Conservation (phyloP, 2,888 invertebrate genomes). For the Ophioninae sp. region DNA sequence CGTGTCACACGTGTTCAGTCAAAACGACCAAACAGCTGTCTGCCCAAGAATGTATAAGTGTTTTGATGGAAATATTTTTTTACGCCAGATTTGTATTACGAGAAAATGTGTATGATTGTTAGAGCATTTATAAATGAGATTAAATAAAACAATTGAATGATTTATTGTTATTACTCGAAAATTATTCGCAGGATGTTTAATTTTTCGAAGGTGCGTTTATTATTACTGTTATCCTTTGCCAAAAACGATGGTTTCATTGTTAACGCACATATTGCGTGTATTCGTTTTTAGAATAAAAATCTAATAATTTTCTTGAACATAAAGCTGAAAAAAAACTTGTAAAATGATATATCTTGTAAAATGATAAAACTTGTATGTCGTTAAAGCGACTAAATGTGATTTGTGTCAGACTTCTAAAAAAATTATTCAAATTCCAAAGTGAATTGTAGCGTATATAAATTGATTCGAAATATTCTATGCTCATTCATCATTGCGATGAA, state of each 20-base stretch:
- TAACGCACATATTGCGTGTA: slow-evolving; percentile 53
- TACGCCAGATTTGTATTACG: slow-evolving; percentile 48
- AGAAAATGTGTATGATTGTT: slow-evolving; percentile 51
- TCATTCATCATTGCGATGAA: no score
- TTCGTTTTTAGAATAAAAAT: slow-evolving; percentile 27
- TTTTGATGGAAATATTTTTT: slow-evolving; percentile 55
- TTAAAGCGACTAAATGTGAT: no score
- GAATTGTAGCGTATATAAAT: no score
- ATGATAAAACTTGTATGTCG: no score
- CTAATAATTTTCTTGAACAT: neutral
- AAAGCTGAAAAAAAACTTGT: no score
- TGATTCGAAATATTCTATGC: no score
- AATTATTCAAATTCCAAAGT: no score
- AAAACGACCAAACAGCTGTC: slow-evolving; percentile 53
- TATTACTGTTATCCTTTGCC: neutral
- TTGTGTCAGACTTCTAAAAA: no score
- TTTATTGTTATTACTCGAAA: slow-evolving; percentile 51
- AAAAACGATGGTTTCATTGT: neutral
- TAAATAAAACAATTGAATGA: slow-evolving; percentile 5
- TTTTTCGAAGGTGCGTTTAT: neutral
- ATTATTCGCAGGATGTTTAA: neutral
- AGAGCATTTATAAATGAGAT: slow-evolving; percentile 30
- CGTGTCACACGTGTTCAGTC: slow-evolving; percentile 13
- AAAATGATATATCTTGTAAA: no score
- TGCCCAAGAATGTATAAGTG: slow-evolving; percentile 41